A percentile compares a stretch with the other conserved stretches of the same genome.
Evolutionary conservation across 2,888 invertebrate genomes (phyloP).

Genomic region (Drosophila helvetica): DNA sequence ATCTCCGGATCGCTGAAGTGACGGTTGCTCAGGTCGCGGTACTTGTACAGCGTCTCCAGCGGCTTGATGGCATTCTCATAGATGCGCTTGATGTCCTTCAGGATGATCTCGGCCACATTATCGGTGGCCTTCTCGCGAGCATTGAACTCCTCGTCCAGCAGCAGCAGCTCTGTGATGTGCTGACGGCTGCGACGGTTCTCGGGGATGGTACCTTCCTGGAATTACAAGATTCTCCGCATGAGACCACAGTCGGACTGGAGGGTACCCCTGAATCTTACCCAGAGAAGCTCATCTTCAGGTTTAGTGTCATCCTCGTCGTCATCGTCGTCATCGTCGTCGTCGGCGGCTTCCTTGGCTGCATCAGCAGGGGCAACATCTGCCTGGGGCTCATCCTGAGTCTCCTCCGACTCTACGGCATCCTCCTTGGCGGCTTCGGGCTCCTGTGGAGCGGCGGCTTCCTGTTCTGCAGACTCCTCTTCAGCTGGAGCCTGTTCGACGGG

Average conservation of each 20-base stretch:
- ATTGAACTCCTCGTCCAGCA: constrained; percentile 90
- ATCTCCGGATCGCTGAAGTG: constrained; percentile 97
- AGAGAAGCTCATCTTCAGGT: constrained; percentile 88
- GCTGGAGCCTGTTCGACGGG: constrained; percentile 52
- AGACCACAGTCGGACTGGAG: rapidly evolving
- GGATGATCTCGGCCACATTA: constrained; percentile 90
- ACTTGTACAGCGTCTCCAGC: constrained; percentile 94
- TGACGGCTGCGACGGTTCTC: constrained; percentile 91
- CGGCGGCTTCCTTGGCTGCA: constrained; percentile 10
- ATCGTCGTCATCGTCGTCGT: constrained; percentile 19
- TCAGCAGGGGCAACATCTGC: constrained; percentile 70
- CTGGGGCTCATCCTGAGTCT: constrained; percentile 67
- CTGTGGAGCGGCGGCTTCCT: constrained; percentile 60
- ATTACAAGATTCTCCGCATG: neutral
- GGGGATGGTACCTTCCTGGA: constrained; percentile 89
- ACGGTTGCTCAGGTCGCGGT: constrained; percentile 94
- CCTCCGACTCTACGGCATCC: constrained; percentile 68
- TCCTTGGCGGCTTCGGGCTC: constrained; percentile 48
- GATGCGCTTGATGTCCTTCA: constrained; percentile 92
- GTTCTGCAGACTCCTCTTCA: constrained; percentile 54
- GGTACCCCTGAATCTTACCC: constrained; percentile 83
- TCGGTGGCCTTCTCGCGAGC: constrained; percentile 89
- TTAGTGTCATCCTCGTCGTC: constrained; percentile 84
- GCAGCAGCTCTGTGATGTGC: constrained; percentile 91
- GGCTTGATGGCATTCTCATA: constrained; percentile 95